phyloP scores from a whole-genome alignment of 2,797 vertebrate genomes.

The Tokudaia muenninki region DNA sequence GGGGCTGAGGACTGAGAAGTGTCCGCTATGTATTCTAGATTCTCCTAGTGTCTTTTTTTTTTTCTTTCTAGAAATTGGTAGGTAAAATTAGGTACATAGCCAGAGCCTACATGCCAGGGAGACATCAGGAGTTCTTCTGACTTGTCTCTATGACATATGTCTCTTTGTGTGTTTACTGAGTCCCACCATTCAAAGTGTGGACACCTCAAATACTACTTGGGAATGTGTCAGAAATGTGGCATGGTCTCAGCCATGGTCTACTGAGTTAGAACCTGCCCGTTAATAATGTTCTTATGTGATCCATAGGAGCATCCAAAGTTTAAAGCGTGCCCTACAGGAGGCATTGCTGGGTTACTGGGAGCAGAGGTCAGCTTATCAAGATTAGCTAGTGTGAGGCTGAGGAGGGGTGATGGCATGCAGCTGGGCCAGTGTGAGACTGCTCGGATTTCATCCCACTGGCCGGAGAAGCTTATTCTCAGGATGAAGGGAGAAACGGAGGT shows the following conservation, averaged over 20 bases:
- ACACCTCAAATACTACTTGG: neutral
- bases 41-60: neutral
- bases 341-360: neutral
- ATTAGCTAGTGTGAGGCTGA: too few relatives aligned
- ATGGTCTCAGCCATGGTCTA: neutral
- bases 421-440: neutral
- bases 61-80: neutral
- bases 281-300: neutral
- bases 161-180: neutral
- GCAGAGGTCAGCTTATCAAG: neutral
- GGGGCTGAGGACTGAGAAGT: too few relatives aligned
- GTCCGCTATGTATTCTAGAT: neutral
- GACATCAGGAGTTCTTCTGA: neutral
- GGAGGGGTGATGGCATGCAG: neutral
- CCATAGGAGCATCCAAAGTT: too few relatives aligned
- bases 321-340: neutral
- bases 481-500: neutral
- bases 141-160: neutral
- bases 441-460: neutral
- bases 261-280: neutral
- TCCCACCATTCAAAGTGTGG: neutral
- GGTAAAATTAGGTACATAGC: neutral
- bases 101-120: neutral
- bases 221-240: neutral
- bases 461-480: neutral